Conservation (phyloP, 2,113 vertebrate species). For the Andinoacara biseriatus region DNA sequence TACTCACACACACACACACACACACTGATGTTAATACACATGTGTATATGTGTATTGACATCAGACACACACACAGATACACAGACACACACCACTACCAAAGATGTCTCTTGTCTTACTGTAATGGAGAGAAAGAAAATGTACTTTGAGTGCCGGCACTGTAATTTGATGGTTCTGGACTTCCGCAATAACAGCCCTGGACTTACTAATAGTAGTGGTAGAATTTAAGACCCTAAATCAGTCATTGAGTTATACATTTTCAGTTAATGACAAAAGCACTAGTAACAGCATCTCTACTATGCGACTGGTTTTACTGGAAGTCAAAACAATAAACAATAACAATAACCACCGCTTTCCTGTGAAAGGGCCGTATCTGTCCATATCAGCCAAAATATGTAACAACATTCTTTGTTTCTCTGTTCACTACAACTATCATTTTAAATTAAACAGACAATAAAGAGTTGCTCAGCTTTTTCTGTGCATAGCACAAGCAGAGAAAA, state of each 20-base stretch:
- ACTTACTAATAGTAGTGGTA: background rate
- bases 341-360: background rate
- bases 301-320: background rate
- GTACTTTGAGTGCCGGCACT: background rate
- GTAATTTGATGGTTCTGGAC: background rate
- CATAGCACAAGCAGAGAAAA: background rate
- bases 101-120: background rate
- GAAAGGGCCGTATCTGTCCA: background rate
- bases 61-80: background rate
- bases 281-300: background rate
- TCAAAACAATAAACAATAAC: background rate
- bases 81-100: accelerated
- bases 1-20: background rate
- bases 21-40: too few relatives aligned
- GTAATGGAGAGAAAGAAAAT: background rate
- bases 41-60: too few relatives aligned
- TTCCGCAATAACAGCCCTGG: background rate
- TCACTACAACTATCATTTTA: background rate
- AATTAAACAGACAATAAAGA: background rate
- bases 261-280: background rate
- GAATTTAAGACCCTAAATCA: background rate
- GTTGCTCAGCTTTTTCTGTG: background rate
- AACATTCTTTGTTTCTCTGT: background rate
- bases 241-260: background rate
- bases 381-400: background rate